Percentiles rank a stretch among this genome's conserved stretches.
phyloP scores from a whole-genome alignment of 2,888 invertebrate genomes.

The Zelleria hepariella region DNA sequence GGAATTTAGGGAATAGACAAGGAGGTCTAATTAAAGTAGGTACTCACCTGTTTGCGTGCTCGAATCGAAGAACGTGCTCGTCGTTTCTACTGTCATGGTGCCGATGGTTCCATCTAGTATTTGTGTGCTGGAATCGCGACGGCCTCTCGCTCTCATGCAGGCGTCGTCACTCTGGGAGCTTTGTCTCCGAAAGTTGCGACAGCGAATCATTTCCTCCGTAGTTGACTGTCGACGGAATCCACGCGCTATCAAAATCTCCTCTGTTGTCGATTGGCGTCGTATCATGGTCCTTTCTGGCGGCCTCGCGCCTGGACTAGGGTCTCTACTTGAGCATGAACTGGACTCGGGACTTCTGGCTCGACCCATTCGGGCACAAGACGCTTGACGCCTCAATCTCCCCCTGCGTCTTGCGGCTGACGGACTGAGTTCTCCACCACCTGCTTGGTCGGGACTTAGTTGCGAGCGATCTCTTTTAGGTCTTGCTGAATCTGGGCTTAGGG shows the following conservation, averaged over 20 bases:
- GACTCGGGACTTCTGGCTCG: conserved; percentile 77
- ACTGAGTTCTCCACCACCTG: conserved; percentile 84
- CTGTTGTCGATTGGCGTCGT: conserved; percentile 90
- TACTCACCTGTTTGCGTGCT: conserved; percentile 92
- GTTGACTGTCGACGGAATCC: conserved; percentile 92
- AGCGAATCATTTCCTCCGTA: conserved; percentile 93
- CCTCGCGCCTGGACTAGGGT: conserved; percentile 83
- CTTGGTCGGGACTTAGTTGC: conserved; percentile 84
- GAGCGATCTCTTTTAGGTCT: conserved; percentile 82
- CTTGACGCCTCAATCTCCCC: conserved; percentile 81
- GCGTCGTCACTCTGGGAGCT: conserved; percentile 91
- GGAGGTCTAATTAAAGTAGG: background rate
- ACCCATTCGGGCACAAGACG: conserved; percentile 78
- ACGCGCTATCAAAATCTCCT: conserved; percentile 90
- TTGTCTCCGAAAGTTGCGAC: conserved; percentile 90
- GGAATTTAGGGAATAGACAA: background rate
- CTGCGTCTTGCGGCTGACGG: conserved; percentile 80
- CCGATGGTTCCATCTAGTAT: conserved; percentile 93
- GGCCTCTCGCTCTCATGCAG: conserved; percentile 76
- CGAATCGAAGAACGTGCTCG: conserved; percentile 92
- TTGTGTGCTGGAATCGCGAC: conserved; percentile 89
- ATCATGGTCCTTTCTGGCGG: conserved; percentile 80
- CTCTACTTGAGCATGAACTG: conserved; percentile 84
- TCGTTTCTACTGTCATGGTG: conserved; percentile 94
- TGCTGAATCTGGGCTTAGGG: conserved; percentile 90